Percentiles rank a stretch among this genome's conserved stretches.
Evolutionary conservation across 2,113 vertebrate species (phyloP).

Genomic region (Heterochromis multidens): DNA sequence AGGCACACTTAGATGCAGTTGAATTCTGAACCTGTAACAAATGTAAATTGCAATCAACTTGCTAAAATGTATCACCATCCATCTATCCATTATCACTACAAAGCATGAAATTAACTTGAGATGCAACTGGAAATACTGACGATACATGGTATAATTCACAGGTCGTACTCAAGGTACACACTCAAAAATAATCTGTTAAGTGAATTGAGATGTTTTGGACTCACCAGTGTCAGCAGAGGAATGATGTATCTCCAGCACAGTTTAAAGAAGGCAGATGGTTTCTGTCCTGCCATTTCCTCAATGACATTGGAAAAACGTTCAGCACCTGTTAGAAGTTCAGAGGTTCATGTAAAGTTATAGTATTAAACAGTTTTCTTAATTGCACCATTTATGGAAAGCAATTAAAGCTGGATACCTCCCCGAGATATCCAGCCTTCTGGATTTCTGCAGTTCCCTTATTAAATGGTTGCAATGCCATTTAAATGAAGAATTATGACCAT

Average conservation of each 20-base stretch:
- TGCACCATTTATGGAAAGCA: not conserved
- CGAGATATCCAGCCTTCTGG: too few species aligned
- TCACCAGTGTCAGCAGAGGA: constrained; percentile 51
- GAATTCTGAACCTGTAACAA: not conserved
- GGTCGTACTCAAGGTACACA: not conserved
- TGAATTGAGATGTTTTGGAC: not conserved
- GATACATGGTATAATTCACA: not conserved
- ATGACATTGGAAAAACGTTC: constrained; percentile 6
- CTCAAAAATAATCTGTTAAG: not conserved
- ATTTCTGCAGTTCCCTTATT: too few species aligned
- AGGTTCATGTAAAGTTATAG: not conserved
- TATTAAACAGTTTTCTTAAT: not conserved
- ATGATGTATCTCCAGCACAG: constrained; percentile 45
- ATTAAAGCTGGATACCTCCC: not conserved
- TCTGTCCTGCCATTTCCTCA: constrained; percentile 44
- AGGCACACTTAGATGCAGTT: not conserved
- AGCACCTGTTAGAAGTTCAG: constrained; percentile 1
- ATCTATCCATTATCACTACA: rapidly evolving
- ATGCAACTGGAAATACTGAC: not conserved
- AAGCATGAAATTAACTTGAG: not conserved
- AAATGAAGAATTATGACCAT: too few species aligned
- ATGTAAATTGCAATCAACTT: not conserved
- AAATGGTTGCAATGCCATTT: too few species aligned
- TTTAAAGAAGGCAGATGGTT: constrained; percentile 36
- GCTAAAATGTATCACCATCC: not conserved